These are phyloP conservation scores for Drosophila prosaltans DNA, from an alignment of 1,140 invertebrate species.

Conservation along the genomic window DNA sequence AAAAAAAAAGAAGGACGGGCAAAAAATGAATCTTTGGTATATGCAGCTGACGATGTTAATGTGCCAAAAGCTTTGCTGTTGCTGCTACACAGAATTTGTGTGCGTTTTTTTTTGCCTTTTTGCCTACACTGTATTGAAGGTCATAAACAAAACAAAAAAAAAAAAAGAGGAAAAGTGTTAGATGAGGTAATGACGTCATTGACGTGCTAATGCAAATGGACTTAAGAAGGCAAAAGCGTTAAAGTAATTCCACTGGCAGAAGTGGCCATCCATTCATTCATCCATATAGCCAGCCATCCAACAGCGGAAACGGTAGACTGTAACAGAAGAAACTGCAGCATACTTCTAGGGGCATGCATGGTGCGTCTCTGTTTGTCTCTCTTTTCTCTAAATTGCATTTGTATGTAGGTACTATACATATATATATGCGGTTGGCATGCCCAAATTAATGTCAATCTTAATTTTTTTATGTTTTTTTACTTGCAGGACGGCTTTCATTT, in stretches of 20 bases:
- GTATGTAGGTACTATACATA: neutral
- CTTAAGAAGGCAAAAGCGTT: constrained; percentile 9
- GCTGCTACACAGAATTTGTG: constrained; percentile 25
- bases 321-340: neutral
- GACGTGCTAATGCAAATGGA: constrained; percentile 53
- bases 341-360: neutral
- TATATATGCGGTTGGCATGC: constrained; percentile 13
- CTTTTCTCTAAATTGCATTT: neutral
- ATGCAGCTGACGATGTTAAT: constrained; percentile 64
- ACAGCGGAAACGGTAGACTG: too few species aligned
- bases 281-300: neutral
- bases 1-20: constrained; percentile 18
- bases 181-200: constrained; percentile 49
- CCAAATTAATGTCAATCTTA: constrained; percentile 46
- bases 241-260: constrained; percentile 24
- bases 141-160: constrained; percentile 13
- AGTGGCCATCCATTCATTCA: neutral
- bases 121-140: constrained; percentile 33
- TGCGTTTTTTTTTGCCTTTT: constrained; percentile 10
- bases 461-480: constrained; percentile 37
- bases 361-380: neutral
- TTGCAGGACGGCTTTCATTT: constrained; percentile 38
- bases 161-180: constrained; percentile 20
- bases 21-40: constrained; percentile 23
- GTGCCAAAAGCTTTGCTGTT: constrained; percentile 54